Evolutionary conservation across 2,888 invertebrate species (phyloP).

Genomic region (Venustoraphidia nigricollis): DNA sequence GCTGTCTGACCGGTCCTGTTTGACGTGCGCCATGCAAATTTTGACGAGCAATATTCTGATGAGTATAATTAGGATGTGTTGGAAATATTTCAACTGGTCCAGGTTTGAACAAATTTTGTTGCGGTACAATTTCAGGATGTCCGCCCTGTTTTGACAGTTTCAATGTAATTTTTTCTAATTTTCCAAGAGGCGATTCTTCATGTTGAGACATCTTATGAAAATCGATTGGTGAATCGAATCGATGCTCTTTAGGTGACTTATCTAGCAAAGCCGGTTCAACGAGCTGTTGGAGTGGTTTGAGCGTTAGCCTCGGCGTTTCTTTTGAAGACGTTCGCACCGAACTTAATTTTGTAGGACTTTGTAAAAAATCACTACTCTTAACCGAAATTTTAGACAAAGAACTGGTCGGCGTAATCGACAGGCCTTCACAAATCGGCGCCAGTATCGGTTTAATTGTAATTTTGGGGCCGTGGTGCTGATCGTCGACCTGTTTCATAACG

Average conservation of each 20-base stretch:
- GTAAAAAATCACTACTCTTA: no score
- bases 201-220: no score
- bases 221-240: no score
- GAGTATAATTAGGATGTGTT: constrained; percentile 2
- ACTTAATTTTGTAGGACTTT: no score
- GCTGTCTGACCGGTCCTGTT: neutral
- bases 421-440: no score
- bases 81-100: neutral
- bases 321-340: no score
- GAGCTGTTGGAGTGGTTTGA: constrained; percentile 1
- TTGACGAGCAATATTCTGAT: neutral
- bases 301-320: constrained; percentile 6
- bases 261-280: neutral
- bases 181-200: constrained; percentile 17
- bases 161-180: constrained; percentile 34
- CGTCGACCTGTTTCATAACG: constrained; percentile 10
- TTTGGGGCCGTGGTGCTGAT: constrained; percentile 2
- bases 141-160: constrained; percentile 33
- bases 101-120: constrained; percentile 1
- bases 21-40: no score
- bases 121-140: constrained; percentile 24
- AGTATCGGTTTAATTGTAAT: no score
- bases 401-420: no score
- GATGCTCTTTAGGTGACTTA: neutral
- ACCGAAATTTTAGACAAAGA: no score